Conservation (phyloP, 2,888 invertebrate genomes). For the Hypomecis punctinalis region DNA sequence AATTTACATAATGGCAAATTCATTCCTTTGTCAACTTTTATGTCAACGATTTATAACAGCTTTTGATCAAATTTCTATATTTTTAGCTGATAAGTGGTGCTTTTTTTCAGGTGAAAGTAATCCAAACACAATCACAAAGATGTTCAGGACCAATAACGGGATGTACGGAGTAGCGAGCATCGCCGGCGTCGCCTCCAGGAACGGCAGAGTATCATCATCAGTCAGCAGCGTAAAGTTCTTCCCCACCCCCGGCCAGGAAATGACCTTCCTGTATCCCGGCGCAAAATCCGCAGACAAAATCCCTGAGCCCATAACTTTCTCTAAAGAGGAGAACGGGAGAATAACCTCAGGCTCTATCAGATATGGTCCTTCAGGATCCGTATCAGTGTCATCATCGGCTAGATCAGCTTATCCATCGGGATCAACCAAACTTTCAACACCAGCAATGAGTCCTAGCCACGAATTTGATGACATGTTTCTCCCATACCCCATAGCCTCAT, state of each 20-base stretch:
- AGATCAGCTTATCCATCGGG: conserved; percentile 49
- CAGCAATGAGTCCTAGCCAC: conserved; percentile 8
- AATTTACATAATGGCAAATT: conserved; percentile 15
- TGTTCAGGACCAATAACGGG: conserved; percentile 45
- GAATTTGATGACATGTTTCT: conserved; percentile 36
- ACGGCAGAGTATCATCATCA: conserved; percentile 65
- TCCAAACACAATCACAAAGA: conserved; percentile 32
- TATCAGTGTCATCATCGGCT: conserved; percentile 60
- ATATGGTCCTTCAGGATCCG: conserved; percentile 59
- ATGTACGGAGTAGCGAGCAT: conserved; percentile 62
- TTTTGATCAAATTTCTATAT: too few species aligned
- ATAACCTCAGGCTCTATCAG: conserved; percentile 58
- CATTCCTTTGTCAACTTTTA: conserved; percentile 1
- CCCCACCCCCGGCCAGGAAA: conserved; percentile 42
- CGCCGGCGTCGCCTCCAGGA: conserved; percentile 60
- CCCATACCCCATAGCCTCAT: conserved; percentile 41
- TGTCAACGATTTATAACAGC: too few species aligned
- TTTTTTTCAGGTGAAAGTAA: conserved; percentile 29
- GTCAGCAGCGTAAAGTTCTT: conserved; percentile 61
- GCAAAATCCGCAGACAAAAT: conserved; percentile 42
- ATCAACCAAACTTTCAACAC: conserved; percentile 39
- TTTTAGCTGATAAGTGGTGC: neutral
- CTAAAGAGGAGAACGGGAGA: conserved; percentile 57
- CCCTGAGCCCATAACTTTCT: conserved; percentile 51
- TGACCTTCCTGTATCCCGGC: conserved; percentile 32